Conservation (phyloP, 2,888 invertebrate species). For the Drosophila flavopinicola region DNA sequence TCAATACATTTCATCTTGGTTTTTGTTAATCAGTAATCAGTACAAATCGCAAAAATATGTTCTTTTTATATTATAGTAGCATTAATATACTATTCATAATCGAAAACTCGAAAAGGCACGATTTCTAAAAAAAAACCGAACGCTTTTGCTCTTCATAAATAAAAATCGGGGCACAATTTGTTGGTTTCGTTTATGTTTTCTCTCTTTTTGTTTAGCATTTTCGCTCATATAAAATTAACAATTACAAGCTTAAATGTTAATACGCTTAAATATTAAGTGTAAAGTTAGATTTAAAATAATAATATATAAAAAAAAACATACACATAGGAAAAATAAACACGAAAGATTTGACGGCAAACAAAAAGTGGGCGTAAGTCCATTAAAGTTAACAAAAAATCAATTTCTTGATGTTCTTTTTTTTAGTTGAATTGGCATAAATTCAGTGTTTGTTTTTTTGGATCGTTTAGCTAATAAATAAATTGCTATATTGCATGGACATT, state of each 20-base stretch:
- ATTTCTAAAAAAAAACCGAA: constrained; percentile 16
- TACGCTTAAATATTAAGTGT: constrained; percentile 69
- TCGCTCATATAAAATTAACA: constrained; percentile 55
- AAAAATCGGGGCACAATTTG: constrained; percentile 26
- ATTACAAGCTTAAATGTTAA: constrained; percentile 75
- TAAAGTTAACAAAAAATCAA: constrained; percentile 36
- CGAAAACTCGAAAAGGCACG: constrained; percentile 36
- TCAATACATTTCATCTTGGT: constrained; percentile 31
- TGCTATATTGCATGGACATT: constrained; percentile 24
- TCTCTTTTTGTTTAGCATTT: constrained; percentile 11
- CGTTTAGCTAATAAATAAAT: constrained; percentile 41
- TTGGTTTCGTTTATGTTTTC: constrained; percentile 7
- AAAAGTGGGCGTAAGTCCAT: constrained; percentile 25
- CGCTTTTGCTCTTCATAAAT: constrained; percentile 28
- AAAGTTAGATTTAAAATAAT: constrained; percentile 67
- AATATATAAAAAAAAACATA: constrained; percentile 39
- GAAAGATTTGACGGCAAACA: constrained; percentile 48
- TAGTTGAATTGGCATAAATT: constrained; percentile 36
- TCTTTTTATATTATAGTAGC: constrained; percentile 38
- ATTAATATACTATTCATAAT: constrained; percentile 48
- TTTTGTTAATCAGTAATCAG: constrained; percentile 81
- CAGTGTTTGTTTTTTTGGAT: constrained; percentile 33
- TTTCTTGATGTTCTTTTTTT: constrained; percentile 10
- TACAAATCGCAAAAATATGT: constrained; percentile 75
- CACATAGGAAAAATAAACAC: constrained; percentile 33